phyloP scores from a whole-genome alignment of 2,113 vertebrate genomes.

The Otis tarda region DNA sequence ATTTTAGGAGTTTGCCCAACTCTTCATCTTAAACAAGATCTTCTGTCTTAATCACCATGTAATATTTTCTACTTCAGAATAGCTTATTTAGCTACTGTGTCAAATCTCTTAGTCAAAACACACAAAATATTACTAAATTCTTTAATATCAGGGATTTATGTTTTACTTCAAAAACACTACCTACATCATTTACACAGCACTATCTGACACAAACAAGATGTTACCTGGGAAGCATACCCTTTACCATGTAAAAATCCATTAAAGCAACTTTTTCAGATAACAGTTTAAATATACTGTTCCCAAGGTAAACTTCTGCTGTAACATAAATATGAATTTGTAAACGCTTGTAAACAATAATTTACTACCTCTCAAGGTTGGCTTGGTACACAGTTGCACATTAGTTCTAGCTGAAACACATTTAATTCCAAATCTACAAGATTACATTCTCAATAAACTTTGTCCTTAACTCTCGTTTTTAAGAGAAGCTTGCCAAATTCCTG shows the following conservation, averaged over 20 bases:
- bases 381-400: background rate
- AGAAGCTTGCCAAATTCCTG: background rate
- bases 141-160: background rate
- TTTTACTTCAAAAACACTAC: conserved; percentile 13
- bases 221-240: conserved; percentile 13
- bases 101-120: conserved; percentile 7
- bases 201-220: conserved; percentile 21
- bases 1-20: background rate
- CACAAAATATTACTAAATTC: background rate
- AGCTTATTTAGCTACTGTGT: background rate
- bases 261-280: conserved; percentile 30
- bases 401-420: conserved; percentile 16
- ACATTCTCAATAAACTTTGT: background rate
- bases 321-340: conserved; percentile 50
- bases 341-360: conserved; percentile 41
- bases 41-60: background rate
- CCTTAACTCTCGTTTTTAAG: background rate
- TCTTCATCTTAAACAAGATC: background rate
- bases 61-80: background rate
- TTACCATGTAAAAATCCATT: conserved; percentile 42
- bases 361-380: background rate
- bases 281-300: conserved; percentile 31
- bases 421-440: background rate
- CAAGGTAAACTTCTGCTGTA: conserved; percentile 22
- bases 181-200: conserved; percentile 22